Base-by-base conservation (phyloP, 2,797 vertebrate species). In the Pseudochromis fuscus region DNA sequence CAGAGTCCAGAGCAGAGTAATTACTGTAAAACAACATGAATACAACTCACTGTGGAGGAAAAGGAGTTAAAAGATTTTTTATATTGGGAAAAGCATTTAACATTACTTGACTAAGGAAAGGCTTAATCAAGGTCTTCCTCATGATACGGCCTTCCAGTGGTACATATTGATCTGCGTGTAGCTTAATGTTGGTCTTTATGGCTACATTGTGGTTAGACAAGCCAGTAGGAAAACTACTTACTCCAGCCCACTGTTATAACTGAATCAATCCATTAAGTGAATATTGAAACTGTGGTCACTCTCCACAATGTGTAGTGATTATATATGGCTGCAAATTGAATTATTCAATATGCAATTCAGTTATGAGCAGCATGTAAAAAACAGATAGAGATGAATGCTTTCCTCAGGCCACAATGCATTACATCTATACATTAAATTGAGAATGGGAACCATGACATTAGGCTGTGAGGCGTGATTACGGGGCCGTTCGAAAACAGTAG, bases 211-310 rank as follows among this genome's bases (percentile, higher is more conserved):
- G 90, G 92, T 93, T 85, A 86, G 90, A 87, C 87, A 85, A 87
- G 86, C 72, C 84, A 44, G 85, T 68, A 79, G 80, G 88, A 90
- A 90, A 88, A 87, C 85, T 90, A 90, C 88, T 90, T 87, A 88
- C 86, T 89, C 75, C 81, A 79, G 81, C 81, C 90, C 89, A 84
- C 83, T 73, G 80, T 84, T 87, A 87, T 91, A 90, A 91, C 80
- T 89, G 84, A 87, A 88, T 87, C 83, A 89, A 90, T 94, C 92
- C 92, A 94, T 95, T 94, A 94, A 89, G 79, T 87, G 85, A 72
- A 79, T 74, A 88, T 90, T 93, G 91, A 91, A 89, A 84, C 89
- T 91, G 92, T 90, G 93, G 93, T 92, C 92, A 92, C 84, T 91
- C 70, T 85, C 88, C 84, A 79, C 89, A 88, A 87, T 83, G 75